Evolutionary conservation across 2,888 invertebrate genomes (phyloP).

Genomic region (Volucella inflata): DNA sequence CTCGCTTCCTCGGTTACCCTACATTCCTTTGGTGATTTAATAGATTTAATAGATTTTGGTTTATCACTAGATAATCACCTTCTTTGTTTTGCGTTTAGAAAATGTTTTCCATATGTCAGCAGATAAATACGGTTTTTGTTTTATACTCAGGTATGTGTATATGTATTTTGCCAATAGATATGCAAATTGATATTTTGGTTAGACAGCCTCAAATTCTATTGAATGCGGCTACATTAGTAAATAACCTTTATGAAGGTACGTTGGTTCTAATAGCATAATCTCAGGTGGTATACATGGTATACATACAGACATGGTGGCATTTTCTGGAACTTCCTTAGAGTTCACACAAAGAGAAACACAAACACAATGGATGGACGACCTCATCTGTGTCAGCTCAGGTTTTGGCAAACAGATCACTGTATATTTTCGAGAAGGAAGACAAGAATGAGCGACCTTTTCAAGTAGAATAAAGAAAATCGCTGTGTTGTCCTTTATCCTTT

Average conservation of each 20-base stretch:
- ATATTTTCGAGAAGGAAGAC: constrained; percentile 7
- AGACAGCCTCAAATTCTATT: constrained; percentile 11
- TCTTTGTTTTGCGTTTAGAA: constrained; percentile 65
- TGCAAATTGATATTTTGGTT: constrained; percentile 14
- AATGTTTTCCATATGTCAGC: constrained; percentile 10
- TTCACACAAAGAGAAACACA: constrained; percentile 34
- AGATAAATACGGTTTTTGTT: too few species aligned
- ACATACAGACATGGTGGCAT: constrained; percentile 40
- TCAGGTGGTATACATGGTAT: constrained; percentile 16
- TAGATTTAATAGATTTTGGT: constrained; percentile 55
- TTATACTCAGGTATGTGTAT: constrained; percentile 2
- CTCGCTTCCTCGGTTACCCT: constrained; percentile 36
- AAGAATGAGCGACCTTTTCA: constrained; percentile 23
- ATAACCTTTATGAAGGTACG: constrained; percentile 57
- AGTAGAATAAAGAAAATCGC: constrained; percentile 10
- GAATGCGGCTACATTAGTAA: constrained; percentile 57
- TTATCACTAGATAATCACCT: constrained; percentile 62
- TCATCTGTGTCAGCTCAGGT: constrained; percentile 51
- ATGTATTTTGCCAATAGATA: constrained; percentile 38
- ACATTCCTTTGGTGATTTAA: constrained; percentile 40
- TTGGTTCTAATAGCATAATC: constrained; percentile 46
- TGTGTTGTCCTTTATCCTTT: constrained; percentile 20
- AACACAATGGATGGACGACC: constrained; percentile 35
- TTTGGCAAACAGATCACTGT: constrained; percentile 61
- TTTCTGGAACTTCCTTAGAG: constrained; percentile 58